A percentile compares a stretch with the other conserved stretches of the same genome.
These are phyloP conservation scores for Heliconius cydno DNA, from an alignment of 2,888 invertebrate species.

Conservation along the genomic window DNA sequence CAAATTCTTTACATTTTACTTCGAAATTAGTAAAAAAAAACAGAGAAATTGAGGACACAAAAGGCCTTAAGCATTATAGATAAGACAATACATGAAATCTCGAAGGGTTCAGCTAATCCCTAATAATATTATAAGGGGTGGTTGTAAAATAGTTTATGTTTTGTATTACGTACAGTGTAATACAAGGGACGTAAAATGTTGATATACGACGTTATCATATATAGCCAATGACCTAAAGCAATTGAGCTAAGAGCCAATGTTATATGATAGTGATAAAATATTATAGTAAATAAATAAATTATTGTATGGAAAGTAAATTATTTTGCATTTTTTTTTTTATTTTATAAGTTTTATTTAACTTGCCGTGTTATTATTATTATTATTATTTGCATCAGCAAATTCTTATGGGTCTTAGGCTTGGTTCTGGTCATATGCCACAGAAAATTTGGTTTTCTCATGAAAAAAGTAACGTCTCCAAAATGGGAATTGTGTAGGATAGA, in stretches of 20 bases:
- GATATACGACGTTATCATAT: constrained; percentile 61
- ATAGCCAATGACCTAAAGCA: constrained; percentile 51
- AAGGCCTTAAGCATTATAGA: constrained; percentile 25
- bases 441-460: too few relatives aligned
- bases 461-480: too few relatives aligned
- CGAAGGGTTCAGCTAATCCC: constrained; percentile 47
- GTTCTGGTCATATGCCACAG: too few relatives aligned
- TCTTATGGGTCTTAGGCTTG: too few relatives aligned
- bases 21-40: not conserved
- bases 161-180: constrained; percentile 53
- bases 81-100: constrained; percentile 48
- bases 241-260: constrained; percentile 54
- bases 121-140: constrained; percentile 55
- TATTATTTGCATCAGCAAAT: too few relatives aligned
- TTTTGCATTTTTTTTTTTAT: too few relatives aligned
- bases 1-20: too few relatives aligned
- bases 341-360: too few relatives aligned
- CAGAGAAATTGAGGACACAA: not conserved
- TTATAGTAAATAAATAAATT: constrained; percentile 9
- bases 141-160: constrained; percentile 67
- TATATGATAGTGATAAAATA: constrained; percentile 35
- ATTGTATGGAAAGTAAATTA: not conserved
- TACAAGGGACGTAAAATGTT: constrained; percentile 63
- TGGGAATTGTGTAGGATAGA: too few relatives aligned
- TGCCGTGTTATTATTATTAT: too few relatives aligned